Conservation (phyloP, 2,888 invertebrate species). For the Pandemis corylana region DNA sequence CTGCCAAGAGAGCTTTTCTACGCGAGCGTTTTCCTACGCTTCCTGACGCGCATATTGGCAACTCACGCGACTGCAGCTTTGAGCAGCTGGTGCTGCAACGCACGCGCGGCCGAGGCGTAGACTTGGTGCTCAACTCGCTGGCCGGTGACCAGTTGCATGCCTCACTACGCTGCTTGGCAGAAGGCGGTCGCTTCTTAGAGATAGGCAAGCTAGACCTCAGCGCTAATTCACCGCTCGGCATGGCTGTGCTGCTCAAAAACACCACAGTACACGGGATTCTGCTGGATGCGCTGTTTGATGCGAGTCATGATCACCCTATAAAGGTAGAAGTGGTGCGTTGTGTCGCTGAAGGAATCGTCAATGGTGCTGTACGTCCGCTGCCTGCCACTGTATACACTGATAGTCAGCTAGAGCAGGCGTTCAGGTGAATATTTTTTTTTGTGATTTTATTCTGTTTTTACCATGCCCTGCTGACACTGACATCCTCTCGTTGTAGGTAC, state of each 20-base stretch:
- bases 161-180: slow-evolving; percentile 95
- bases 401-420: slow-evolving; percentile 96
- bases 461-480: background rate
- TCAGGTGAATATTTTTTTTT: slow-evolving; percentile 80
- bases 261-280: slow-evolving; percentile 99
- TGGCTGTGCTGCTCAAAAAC: slow-evolving; percentile 98
- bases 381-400: slow-evolving; percentile 94
- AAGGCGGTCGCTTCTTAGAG: slow-evolving; percentile 98
- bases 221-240: slow-evolving; percentile 94
- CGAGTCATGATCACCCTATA: slow-evolving; percentile 84
- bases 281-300: slow-evolving; percentile 96
- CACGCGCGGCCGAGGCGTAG: slow-evolving; percentile 96
- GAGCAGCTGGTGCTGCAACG: slow-evolving; percentile 94
- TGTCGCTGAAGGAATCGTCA: slow-evolving; percentile 93
- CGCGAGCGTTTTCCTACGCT: slow-evolving; percentile 92
- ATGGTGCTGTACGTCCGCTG: slow-evolving; percentile 95
- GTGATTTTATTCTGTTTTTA: too few species aligned
- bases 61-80: slow-evolving; percentile 77
- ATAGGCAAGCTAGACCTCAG: slow-evolving; percentile 99
- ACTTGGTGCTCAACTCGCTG: slow-evolving; percentile 97
- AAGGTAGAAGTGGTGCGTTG: slow-evolving; percentile 91
- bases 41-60: slow-evolving; percentile 92
- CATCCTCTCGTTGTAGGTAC: slow-evolving; percentile 72
- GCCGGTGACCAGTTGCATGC: slow-evolving; percentile 97
- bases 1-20: slow-evolving; percentile 94